A percentile compares a stretch with the other conserved stretches of the same genome.
Conservation (phyloP, 2,797 vertebrate species). For the Yasuhikotakia modesta region DNA sequence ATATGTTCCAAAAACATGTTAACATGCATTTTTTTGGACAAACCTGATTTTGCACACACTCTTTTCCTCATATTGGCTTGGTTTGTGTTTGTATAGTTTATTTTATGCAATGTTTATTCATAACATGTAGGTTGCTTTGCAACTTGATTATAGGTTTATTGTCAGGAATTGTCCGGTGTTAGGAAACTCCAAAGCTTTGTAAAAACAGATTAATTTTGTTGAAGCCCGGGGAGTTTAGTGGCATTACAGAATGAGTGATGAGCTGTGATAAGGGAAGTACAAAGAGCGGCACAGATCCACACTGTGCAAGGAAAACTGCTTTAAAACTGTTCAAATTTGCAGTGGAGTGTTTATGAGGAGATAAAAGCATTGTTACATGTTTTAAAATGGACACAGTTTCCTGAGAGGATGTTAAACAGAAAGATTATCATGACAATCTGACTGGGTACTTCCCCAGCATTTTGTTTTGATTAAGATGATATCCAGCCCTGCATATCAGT, state of each 20-base stretch:
- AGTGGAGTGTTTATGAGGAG: not conserved
- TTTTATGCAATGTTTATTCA: slow-evolving; percentile 45
- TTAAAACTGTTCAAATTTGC: not conserved
- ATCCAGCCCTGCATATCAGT: not conserved
- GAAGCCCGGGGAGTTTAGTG: not conserved
- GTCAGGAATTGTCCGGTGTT: not conserved
- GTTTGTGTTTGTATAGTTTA: slow-evolving; percentile 21
- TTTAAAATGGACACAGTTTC: not conserved
- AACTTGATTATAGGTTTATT: slow-evolving; percentile 26
- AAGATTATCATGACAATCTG: not conserved
- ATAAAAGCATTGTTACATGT: not conserved
- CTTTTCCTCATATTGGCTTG: not conserved
- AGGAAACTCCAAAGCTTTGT: slow-evolving; percentile 13
- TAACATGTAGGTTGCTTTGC: slow-evolving; percentile 36
- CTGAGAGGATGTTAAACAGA: not conserved
- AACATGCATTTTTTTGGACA: slow-evolving; percentile 10
- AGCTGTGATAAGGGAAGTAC: slow-evolving; percentile 18
- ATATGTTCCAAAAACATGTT: not conserved
- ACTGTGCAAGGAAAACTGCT: not conserved
- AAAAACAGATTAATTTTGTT: not conserved
- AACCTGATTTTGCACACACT: not conserved
- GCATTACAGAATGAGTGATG: slow-evolving; percentile 13
- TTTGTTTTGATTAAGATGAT: slow-evolving; percentile 4
- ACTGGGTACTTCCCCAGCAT: not conserved
- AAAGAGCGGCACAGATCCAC: slow-evolving; percentile 1